Evolutionary conservation across 2,797 vertebrate genomes (phyloP).

Genomic region (Chromobotia macracanthus): DNA sequence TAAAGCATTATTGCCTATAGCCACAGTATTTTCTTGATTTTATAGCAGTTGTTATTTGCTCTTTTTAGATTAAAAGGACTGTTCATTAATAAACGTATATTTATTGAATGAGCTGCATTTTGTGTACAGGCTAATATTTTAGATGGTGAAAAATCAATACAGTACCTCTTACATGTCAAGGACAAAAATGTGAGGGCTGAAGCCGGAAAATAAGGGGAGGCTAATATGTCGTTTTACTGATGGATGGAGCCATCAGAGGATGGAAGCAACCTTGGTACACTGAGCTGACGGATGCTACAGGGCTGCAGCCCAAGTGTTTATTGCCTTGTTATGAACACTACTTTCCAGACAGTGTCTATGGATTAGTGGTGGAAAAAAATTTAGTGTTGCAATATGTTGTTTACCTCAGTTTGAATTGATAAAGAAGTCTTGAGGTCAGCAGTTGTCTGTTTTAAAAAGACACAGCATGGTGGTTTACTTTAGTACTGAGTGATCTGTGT

Average conservation of each 20-base stretch:
- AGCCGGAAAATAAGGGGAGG: slow-evolving; percentile 54
- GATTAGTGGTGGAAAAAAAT: slow-evolving; percentile 19
- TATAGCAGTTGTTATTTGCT: slow-evolving; percentile 3
- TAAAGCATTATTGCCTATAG: slow-evolving; percentile 18
- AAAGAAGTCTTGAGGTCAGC: slow-evolving; percentile 23
- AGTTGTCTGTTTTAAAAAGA: slow-evolving; percentile 18
- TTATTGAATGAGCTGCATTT: slow-evolving; percentile 53
- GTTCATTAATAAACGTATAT: slow-evolving; percentile 52
- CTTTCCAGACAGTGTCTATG: slow-evolving; percentile 39
- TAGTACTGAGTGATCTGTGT: not conserved
- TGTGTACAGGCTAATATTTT: slow-evolving; percentile 57
- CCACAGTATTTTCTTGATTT: not conserved
- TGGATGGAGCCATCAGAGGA: slow-evolving; percentile 57
- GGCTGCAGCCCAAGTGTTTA: slow-evolving; percentile 42
- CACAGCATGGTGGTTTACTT: not conserved
- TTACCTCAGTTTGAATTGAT: slow-evolving; percentile 36
- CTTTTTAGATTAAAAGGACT: slow-evolving; percentile 43
- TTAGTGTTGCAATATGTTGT: slow-evolving; percentile 37
- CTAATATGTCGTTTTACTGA: slow-evolving; percentile 52
- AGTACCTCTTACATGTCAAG: slow-evolving; percentile 50
- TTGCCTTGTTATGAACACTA: slow-evolving; percentile 53
- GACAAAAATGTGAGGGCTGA: slow-evolving; percentile 43
- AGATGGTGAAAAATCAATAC: slow-evolving; percentile 59
- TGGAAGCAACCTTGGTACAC: slow-evolving; percentile 58
- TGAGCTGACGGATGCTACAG: slow-evolving; percentile 52